Conservation (phyloP, 2,113 vertebrate genomes). For the Ariopsis seemanni region DNA sequence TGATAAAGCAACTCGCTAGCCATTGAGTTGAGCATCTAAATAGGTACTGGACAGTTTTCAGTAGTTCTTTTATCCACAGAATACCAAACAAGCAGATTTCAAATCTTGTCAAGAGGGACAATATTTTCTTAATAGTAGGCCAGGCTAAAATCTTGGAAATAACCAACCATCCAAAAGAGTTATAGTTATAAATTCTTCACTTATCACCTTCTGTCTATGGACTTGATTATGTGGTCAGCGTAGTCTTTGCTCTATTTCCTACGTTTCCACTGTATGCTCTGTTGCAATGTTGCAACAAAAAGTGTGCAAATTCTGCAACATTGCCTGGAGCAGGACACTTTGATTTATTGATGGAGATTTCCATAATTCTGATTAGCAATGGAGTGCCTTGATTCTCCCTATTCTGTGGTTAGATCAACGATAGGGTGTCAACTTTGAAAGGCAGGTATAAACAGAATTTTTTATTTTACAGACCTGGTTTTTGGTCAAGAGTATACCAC, state of each 20-base stretch:
- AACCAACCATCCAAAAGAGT: not conserved
- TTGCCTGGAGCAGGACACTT: not conserved
- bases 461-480: constrained; percentile 3
- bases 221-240: constrained; percentile 5
- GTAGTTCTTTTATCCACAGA: not conserved
- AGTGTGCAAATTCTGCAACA: not conserved
- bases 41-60: not conserved
- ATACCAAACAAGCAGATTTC: not conserved
- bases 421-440: not conserved
- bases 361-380: not conserved
- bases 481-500: not conserved
- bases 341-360: constrained; percentile 28
- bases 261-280: not conserved
- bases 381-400: not conserved
- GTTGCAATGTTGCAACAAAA: not conserved
- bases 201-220: not conserved
- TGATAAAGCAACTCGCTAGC: not conserved
- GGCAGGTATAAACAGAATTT: constrained; percentile 17
- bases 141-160: not conserved
- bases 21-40: not conserved
- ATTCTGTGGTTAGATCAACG: constrained; percentile 3
- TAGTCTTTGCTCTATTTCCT: not conserved
- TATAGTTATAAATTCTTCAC: not conserved
- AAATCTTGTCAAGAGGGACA: not conserved
- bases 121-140: not conserved